Evolutionary conservation across 2,797 vertebrate genomes (phyloP).

Genomic region (Sphaeramia orbicularis): DNA sequence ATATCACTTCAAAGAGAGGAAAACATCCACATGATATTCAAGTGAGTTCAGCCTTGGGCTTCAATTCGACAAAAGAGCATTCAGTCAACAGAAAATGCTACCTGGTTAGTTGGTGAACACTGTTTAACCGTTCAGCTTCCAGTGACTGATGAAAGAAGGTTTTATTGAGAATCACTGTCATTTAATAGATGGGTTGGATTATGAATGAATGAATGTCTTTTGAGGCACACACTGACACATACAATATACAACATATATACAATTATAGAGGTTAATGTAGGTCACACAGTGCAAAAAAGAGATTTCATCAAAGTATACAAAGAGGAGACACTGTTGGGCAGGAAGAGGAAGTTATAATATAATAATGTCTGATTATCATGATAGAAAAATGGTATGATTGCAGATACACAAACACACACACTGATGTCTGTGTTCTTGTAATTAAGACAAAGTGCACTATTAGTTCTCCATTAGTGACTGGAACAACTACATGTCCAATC

Average conservation of each 20-base stretch:
- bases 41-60: background rate
- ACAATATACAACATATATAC: background rate
- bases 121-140: background rate
- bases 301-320: background rate
- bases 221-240: background rate
- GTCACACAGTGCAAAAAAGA: background rate
- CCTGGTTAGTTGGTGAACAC: background rate
- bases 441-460: conserved; percentile 54
- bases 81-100: background rate
- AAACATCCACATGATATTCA: background rate
- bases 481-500: conserved; percentile 55
- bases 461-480: conserved; percentile 55
- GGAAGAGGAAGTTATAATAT: conserved; percentile 1
- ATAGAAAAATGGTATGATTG: conserved; percentile 17
- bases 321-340: background rate
- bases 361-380: background rate
- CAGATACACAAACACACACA: conserved; percentile 15
- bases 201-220: background rate
- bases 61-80: background rate
- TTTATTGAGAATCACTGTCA: background rate
- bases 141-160: background rate
- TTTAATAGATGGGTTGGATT: background rate
- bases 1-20: background rate
- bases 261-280: background rate
- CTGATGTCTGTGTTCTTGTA: conserved; percentile 25